Evolutionary conservation across 2,113 vertebrate species (phyloP).

Genomic region (Hepsetus odoe): DNA sequence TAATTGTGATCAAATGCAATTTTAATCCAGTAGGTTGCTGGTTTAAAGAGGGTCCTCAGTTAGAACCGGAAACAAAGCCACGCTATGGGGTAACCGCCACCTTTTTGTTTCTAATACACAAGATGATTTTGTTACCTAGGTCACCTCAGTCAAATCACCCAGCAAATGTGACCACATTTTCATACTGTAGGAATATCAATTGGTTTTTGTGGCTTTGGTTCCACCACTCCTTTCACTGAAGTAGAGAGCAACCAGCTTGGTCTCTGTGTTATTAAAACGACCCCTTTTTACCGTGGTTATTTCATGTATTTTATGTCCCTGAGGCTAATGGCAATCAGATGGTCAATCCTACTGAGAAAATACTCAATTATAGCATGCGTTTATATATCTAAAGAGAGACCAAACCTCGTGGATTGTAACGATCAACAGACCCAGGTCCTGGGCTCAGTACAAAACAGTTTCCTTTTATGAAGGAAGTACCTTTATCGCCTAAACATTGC

Average conservation of each 20-base stretch:
- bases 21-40: neutral
- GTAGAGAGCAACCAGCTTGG: constrained; percentile 22
- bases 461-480: neutral
- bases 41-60: neutral
- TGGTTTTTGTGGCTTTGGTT: constrained; percentile 32
- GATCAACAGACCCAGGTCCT: constrained; percentile 37
- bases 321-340: constrained; percentile 50
- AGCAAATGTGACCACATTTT: constrained; percentile 37
- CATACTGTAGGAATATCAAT: constrained; percentile 48
- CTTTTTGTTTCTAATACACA: neutral
- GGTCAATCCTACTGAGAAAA: constrained; percentile 29
- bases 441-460: neutral
- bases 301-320: constrained; percentile 38
- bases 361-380: constrained; percentile 26
- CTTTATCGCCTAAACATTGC: neutral
- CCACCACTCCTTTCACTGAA: constrained; percentile 13
- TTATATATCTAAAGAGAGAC: constrained; percentile 34
- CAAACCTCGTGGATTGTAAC: constrained; percentile 23
- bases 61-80: neutral
- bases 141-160: constrained; percentile 47
- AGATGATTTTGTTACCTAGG: constrained; percentile 28
- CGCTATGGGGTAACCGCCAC: neutral
- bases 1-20: neutral
- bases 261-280: constrained; percentile 43
- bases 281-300: constrained; percentile 25